Percentiles rank a stretch among this genome's conserved stretches.
Evolutionary conservation across 2,797 vertebrate species (phyloP).

Genomic region (Sebastes aleutianus): DNA sequence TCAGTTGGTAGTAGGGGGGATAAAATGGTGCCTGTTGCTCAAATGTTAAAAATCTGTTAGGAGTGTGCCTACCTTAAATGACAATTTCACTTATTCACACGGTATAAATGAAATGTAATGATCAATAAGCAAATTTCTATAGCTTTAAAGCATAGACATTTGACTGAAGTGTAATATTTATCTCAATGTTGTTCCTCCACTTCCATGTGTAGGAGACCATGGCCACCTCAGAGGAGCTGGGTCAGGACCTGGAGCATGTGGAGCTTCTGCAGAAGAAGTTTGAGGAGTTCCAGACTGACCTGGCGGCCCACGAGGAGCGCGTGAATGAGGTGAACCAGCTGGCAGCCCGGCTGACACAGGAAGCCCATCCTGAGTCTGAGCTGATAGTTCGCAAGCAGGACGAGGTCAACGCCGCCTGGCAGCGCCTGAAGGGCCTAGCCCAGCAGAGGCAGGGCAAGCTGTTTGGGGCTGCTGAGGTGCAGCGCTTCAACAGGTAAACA

Average conservation of each 20-base stretch:
- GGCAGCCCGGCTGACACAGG: slow-evolving; percentile 90
- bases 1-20: neutral
- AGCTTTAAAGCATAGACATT: neutral
- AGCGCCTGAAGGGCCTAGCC: slow-evolving; percentile 93
- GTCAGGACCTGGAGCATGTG: slow-evolving; percentile 96
- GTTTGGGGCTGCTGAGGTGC: slow-evolving; percentile 96
- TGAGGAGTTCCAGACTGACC: slow-evolving; percentile 98
- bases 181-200: neutral
- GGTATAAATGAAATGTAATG: neutral
- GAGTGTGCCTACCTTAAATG: neutral
- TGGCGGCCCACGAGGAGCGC: slow-evolving; percentile 97
- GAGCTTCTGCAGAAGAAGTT: slow-evolving; percentile 99
- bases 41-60: neutral
- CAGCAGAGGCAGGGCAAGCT: slow-evolving; percentile 96
- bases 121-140: neutral
- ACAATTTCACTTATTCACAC: neutral
- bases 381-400: slow-evolving; percentile 94
- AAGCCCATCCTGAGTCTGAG: slow-evolving; percentile 91
- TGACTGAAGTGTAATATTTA: neutral
- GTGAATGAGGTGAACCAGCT: slow-evolving; percentile 99
- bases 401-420: slow-evolving; percentile 95
- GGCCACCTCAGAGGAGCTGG: slow-evolving; percentile 96
- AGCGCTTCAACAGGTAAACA: slow-evolving; percentile 95
- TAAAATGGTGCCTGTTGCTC: neutral
- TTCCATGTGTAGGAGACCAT: slow-evolving; percentile 88